phyloP scores from a whole-genome alignment of 2,888 invertebrate species.

The Proisotoma minuta region DNA sequence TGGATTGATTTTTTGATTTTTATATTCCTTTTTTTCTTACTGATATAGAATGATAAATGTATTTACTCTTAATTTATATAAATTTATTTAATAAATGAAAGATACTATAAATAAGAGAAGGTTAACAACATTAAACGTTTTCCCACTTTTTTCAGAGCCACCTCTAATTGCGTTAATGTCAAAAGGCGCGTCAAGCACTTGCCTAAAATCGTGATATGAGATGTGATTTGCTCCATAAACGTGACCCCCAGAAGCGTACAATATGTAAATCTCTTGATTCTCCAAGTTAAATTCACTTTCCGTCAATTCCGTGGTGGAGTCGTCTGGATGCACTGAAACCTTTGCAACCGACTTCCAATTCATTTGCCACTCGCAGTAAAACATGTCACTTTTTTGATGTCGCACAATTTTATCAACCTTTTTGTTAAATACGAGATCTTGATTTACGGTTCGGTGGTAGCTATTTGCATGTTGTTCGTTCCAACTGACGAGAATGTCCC shows the following conservation, averaged over 20 bases:
- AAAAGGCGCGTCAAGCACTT: constrained; percentile 6
- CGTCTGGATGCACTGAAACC: too few relatives aligned
- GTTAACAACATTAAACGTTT: too few relatives aligned
- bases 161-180: too few relatives aligned
- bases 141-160: too few relatives aligned
- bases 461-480: constrained; percentile 12
- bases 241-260: constrained; percentile 19
- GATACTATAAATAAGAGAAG: too few relatives aligned
- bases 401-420: not conserved
- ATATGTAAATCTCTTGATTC: not conserved
- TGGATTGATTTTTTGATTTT: too few relatives aligned
- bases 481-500: constrained; percentile 3
- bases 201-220: constrained; percentile 15
- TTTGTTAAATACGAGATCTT: constrained; percentile 3
- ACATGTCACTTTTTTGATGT: not conserved
- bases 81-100: too few relatives aligned
- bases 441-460: constrained; percentile 12
- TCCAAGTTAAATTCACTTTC: not conserved
- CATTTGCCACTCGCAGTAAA: constrained; percentile 21
- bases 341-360: constrained; percentile 7
- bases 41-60: too few relatives aligned
- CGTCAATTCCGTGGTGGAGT: too few relatives aligned
- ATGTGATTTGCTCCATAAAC: constrained; percentile 16
- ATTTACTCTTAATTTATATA: too few relatives aligned
- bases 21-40: too few relatives aligned